Evolutionary conservation across 2,113 vertebrate species (phyloP).

Genomic region (Trochalopteron elliotii): DNA sequence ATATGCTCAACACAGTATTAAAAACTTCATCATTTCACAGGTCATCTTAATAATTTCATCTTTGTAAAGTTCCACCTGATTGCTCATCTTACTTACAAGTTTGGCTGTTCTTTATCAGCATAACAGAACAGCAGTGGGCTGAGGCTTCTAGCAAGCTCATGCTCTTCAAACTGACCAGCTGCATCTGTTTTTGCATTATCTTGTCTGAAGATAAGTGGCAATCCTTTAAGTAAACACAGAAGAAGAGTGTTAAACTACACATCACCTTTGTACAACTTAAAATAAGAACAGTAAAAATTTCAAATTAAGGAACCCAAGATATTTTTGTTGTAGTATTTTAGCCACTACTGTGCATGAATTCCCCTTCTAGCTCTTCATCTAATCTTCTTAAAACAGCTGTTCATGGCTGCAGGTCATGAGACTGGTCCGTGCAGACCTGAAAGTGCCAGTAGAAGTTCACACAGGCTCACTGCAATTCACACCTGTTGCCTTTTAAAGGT

Average conservation of each 20-base stretch:
- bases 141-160: slow-evolving; percentile 93
- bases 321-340: background rate
- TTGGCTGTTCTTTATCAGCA: slow-evolving; percentile 95
- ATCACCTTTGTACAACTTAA: background rate
- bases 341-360: background rate
- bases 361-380: background rate
- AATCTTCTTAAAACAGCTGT: background rate
- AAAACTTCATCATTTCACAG: background rate
- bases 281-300: background rate
- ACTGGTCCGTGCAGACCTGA: background rate
- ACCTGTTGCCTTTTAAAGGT: background rate
- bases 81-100: slow-evolving; percentile 81
- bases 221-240: slow-evolving; percentile 73
- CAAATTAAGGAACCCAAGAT: background rate
- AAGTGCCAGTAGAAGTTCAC: background rate
- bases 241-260: background rate
- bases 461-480: background rate
- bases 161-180: slow-evolving; percentile 95
- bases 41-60: background rate
- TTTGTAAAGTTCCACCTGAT: background rate
- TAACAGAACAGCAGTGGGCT: slow-evolving; percentile 96
- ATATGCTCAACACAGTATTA: background rate
- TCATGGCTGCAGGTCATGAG: background rate
- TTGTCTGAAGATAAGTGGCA: slow-evolving; percentile 96
- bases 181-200: slow-evolving; percentile 92